Base-by-base conservation (phyloP, 2,888 invertebrate species). In the Dynastes tityus region DNA sequence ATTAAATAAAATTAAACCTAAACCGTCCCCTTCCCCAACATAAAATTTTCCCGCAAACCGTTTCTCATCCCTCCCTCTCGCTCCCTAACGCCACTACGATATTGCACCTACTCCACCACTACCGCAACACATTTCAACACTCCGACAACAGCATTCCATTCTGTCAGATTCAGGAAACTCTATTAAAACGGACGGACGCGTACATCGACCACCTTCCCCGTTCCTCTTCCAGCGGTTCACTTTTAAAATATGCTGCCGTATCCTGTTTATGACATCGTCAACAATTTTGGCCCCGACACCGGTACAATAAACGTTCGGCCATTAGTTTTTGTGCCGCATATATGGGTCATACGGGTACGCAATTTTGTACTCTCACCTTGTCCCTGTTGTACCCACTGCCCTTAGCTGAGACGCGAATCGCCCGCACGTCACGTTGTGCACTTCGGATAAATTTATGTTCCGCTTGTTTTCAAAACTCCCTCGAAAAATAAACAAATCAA, bases 231-330 rank as follows among this genome's bases (percentile, higher is more conserved):
- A 32, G 1, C 51, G 29, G 6, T 22, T 37, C 55, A 16, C 71
- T 55, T 71, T 71, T 71, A 71, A 71, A 71, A 58, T 71, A 71
- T 71, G 58, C 55, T 37, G 8, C 71, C 8, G 22, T 37, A 40
- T 67, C 45, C 71, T 71, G 71, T 71, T 71, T 71, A 71, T 71
- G 71, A 71, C 71, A 71, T 71, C 71, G 71, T 32, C 55, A 55
- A 71, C 71, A 71, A 71, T 71, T 71, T 71, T 45, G 45, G 5
- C 13, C 22, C 55, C 55, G 22, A 16, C 55, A 58, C 65, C 37
- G 45, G 4, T 67, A 22, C 65, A 67, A 67, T 67, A 67, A 45
- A 67, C 65, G 65, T 67, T 67, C 45, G 55, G 55, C 65, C 65
- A 67, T 67, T 67, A 67, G 65, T 45, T 67, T 67, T 65, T 65